Conservation (phyloP, 2,113 vertebrate species). For the Eurystomus gularis region DNA sequence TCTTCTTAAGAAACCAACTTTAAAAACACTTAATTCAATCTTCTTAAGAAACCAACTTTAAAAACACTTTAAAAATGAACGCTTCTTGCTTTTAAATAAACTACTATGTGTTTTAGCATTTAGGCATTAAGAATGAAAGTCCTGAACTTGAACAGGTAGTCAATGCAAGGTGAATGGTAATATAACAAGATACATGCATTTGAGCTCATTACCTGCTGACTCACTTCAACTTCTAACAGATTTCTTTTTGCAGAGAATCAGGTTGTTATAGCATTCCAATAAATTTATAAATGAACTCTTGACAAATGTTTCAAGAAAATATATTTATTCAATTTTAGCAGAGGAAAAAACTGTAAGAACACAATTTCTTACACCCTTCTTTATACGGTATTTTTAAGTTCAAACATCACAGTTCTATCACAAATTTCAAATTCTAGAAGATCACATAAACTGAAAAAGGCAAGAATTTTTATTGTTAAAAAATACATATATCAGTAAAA, state of each 20-base stretch:
- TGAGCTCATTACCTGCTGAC: not conserved
- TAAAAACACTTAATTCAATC: too few species aligned
- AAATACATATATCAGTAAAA: not conserved
- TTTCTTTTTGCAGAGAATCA: not conserved
- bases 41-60: not conserved
- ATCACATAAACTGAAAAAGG: not conserved
- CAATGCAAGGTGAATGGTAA: not conserved
- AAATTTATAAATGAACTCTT: not conserved
- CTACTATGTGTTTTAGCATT: not conserved
- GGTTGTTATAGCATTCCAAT: not conserved
- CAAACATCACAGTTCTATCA: not conserved
- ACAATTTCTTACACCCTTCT: not conserved
- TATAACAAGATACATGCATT: accelerated
- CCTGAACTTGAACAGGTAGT: not conserved
- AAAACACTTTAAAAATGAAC: not conserved
- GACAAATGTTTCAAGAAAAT: conserved; percentile 12
- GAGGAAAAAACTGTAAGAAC: not conserved
- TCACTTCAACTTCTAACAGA: not conserved
- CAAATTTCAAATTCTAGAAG: not conserved
- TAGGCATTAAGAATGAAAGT: not conserved
- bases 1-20: too few species aligned
- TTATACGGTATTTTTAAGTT: not conserved
- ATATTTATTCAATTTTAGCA: conserved; percentile 31
- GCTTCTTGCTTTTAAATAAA: not conserved
- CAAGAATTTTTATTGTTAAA: not conserved